Percentiles rank a stretch among this genome's conserved stretches.
Evolutionary conservation across 2,113 vertebrate genomes (phyloP).

Genomic region (Glareola pratincola): DNA sequence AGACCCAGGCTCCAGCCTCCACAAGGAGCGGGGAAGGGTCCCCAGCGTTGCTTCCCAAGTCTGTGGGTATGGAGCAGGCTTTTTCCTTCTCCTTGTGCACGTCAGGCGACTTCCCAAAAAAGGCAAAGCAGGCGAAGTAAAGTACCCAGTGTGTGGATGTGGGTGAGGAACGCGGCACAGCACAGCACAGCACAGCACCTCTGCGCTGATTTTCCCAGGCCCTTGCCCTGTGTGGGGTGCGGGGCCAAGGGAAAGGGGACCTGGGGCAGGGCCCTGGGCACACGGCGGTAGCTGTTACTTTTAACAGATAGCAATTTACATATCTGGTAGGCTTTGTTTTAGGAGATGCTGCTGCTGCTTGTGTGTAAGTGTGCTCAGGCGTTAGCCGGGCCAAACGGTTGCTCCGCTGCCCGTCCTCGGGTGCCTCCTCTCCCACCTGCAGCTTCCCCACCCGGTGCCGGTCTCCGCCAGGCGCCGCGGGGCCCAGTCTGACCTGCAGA

Average conservation of each 20-base stretch:
- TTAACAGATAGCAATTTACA: rapidly evolving
- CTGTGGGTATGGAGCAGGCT: not conserved
- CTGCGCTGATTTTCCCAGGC: rapidly evolving
- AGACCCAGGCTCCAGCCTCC: not conserved
- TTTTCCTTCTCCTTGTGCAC: not conserved
- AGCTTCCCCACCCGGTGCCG: not conserved
- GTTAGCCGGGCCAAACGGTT: not conserved
- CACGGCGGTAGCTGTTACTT: rapidly evolving
- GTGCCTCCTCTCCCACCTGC: rapidly evolving
- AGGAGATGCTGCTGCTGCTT: not conserved
- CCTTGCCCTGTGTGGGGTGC: rapidly evolving
- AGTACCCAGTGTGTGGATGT: rapidly evolving
- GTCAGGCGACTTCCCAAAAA: not conserved
- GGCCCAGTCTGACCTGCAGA: not conserved
- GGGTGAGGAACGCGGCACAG: not conserved
- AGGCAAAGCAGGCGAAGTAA: not conserved
- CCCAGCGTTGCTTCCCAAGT: not conserved
- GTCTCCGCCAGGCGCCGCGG: not conserved
- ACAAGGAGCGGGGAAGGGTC: not conserved
- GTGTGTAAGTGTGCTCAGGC: not conserved
- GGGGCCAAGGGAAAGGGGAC: not conserved
- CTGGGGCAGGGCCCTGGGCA: not conserved
- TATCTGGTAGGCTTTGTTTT: not conserved
- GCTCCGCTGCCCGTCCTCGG: not conserved
- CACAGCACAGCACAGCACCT: not conserved